Evolutionary conservation across 2,113 vertebrate species (phyloP).

Genomic region (Charadrius vociferus): DNA sequence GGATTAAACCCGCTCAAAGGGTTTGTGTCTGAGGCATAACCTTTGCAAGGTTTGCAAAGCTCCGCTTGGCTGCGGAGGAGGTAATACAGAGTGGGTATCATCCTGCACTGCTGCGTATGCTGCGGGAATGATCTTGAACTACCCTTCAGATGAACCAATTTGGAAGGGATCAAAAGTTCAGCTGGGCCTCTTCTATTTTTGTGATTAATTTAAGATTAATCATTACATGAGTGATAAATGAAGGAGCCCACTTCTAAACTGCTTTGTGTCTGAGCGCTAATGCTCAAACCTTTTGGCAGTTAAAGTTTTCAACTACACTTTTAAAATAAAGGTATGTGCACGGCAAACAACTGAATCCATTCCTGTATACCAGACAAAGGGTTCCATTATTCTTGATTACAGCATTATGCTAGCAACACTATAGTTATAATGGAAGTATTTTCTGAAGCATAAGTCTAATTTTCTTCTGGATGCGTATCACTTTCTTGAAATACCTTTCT

Average conservation of each 20-base stretch:
- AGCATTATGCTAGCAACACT: constrained; percentile 23
- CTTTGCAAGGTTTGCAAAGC: background rate
- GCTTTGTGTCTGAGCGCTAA: background rate
- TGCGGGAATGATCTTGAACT: background rate
- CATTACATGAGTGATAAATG: constrained; percentile 20
- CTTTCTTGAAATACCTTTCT: constrained; percentile 47
- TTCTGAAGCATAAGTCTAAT: too few relatives aligned
- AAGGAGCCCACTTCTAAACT: background rate
- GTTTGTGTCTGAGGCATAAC: background rate
- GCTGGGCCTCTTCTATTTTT: background rate
- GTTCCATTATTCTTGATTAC: constrained; percentile 60
- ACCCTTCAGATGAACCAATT: background rate
- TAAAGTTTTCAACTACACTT: constrained; percentile 1
- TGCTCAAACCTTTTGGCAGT: background rate
- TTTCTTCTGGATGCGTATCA: constrained; percentile 24
- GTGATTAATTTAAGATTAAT: constrained; percentile 30
- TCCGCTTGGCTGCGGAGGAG: background rate
- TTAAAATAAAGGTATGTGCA: constrained; percentile 43
- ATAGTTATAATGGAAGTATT: too few relatives aligned
- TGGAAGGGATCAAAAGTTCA: constrained; percentile 2
- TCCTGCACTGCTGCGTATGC: fast-evolving
- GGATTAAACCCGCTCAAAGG: background rate
- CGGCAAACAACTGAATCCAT: background rate
- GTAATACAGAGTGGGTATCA: background rate
- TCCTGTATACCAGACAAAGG: background rate